Evolutionary conservation across 2,888 invertebrate genomes (phyloP).

Genomic region (Cremastinae sp.): DNA sequence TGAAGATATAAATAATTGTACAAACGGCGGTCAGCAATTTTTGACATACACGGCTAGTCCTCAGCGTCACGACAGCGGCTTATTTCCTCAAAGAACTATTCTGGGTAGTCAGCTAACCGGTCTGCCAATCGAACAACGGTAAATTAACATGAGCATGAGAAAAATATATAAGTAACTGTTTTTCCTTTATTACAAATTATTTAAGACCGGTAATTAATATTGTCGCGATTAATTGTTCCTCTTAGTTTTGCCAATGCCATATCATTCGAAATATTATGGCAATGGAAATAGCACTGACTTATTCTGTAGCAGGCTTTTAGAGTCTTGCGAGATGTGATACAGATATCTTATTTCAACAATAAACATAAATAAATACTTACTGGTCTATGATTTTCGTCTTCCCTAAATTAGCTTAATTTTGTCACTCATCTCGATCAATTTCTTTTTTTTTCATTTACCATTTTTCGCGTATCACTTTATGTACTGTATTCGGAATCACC

Average conservation of each 20-base stretch:
- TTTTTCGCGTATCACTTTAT: conserved; percentile 3
- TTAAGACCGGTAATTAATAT: conserved; percentile 38
- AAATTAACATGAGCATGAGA: conserved; percentile 60
- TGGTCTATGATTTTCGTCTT: conserved; percentile 27
- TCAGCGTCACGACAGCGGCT: conserved; percentile 70
- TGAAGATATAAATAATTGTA: conserved; percentile 75
- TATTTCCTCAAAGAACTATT: conserved; percentile 72
- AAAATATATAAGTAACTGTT: conserved; percentile 10
- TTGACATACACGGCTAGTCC: conserved; percentile 72
- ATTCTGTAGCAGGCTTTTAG: too few relatives aligned
- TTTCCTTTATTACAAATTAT: conserved; percentile 28
- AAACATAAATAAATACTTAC: conserved; percentile 30
- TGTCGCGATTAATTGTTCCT: conserved; percentile 4
- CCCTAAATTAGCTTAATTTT: conserved; percentile 8
- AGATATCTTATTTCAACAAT: conserved; percentile 30
- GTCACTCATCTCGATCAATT: neutral
- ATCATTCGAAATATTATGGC: neutral
- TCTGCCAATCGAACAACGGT: conserved; percentile 76
- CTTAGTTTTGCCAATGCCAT: conserved; percentile 5
- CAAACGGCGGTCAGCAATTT: conserved; percentile 71
- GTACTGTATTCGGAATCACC: too few relatives aligned
- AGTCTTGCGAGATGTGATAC: conserved; percentile 23
- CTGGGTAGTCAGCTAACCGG: conserved; percentile 72
- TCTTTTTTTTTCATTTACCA: conserved; percentile 3
- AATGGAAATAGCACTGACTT: too few relatives aligned